Evolutionary conservation across 2,113 vertebrate genomes (phyloP), one percentile per base, ranked within the genome.

Genomic region (Irena cyanogastra): DNA sequence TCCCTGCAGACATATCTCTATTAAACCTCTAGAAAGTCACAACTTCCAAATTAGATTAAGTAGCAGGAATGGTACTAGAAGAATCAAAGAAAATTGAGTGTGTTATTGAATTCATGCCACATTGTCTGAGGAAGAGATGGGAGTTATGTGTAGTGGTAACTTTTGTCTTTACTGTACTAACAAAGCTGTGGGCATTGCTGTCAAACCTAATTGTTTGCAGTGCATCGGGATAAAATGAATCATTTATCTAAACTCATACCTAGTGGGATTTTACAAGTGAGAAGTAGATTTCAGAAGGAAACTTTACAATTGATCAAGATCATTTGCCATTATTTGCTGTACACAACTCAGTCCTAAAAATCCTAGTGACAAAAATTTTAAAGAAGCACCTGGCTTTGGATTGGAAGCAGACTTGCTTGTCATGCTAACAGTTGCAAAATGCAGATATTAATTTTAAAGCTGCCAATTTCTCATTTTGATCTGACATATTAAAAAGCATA

Each of bases 401-500:
- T 81, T 91, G 49, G 91, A 81, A 95, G 93, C 97, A 95, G 95
- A 80, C 95, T 97, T 72, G 76, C 93, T 94, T 97, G 96, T 96
- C 97, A 85, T 84, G 95, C 85, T 80, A 84, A 92, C 72, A 92
- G 82, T 96, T 96, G 81, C 95, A 95, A 97, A 97, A 97, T 95
- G 91, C 90, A 96, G 79, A 94, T 94, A 94, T 27, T 97, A 92
- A 42, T 97, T 97, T 95, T 96, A 96, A 95, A 96, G 75, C 96
- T 97, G 95, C 97, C 94, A 97, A 71, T 97, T 98, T 95, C 95
- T 97, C 97, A 97, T 98, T 98, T 98, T 92, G 90, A 96, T 96
- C 95, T 97, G 97, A 97, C 96, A 93, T 97, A 98, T 97, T 98
- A 97, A 98, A 97, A 98, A 97, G 97, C 98, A 97, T 97, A 92